Evolutionary conservation across 2,797 vertebrate species (phyloP).

Genomic region (Protosalanx chinensis): DNA sequence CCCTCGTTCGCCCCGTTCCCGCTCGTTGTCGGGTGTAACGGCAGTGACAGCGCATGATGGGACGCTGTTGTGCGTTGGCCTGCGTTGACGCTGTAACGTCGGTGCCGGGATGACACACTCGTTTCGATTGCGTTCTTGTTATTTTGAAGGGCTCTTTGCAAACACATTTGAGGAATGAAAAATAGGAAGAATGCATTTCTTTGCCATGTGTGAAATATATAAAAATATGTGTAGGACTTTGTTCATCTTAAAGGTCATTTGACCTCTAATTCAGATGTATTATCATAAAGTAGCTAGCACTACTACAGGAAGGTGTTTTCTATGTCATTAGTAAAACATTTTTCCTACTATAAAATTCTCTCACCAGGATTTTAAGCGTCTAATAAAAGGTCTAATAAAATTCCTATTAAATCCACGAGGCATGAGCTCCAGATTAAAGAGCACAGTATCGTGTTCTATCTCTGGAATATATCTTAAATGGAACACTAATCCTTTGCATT

Average conservation of each 20-base stretch:
- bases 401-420: slow-evolving; percentile 52
- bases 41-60: slow-evolving; percentile 24
- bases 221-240: not conserved
- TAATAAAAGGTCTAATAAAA: slow-evolving; percentile 51
- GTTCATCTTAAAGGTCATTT: not conserved
- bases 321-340: slow-evolving; percentile 52
- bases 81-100: not conserved
- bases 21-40: slow-evolving; percentile 27
- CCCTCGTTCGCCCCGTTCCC: slow-evolving; percentile 27
- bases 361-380: too few relatives aligned
- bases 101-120: not conserved
- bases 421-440: slow-evolving; percentile 40
- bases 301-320: slow-evolving; percentile 46
- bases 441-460: slow-evolving; percentile 34
- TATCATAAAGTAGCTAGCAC: not conserved
- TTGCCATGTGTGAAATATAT: not conserved
- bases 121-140: not conserved
- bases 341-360: too few relatives aligned
- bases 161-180: not conserved
- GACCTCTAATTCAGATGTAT: not conserved
- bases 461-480: slow-evolving; percentile 42
- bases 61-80: not conserved
- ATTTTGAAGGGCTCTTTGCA: not conserved
- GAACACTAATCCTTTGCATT: slow-evolving; percentile 41
- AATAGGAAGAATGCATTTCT: not conserved